Percentiles rank a stretch among this genome's conserved stretches.
These are phyloP conservation scores for Callipepla squamata DNA, from an alignment of 2,113 vertebrate genomes.

Conservation along the genomic window DNA sequence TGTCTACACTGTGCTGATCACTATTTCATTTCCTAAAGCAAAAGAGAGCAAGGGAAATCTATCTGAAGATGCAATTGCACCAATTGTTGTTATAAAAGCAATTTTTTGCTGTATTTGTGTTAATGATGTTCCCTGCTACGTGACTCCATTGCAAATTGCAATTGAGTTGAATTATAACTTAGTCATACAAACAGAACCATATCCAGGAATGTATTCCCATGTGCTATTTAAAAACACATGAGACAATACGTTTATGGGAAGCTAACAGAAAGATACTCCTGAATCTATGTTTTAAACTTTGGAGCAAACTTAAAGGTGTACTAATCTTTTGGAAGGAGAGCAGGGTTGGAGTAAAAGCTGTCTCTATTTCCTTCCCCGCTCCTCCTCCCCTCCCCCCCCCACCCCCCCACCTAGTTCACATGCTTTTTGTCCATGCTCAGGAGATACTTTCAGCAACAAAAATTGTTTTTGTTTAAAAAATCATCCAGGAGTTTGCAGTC, in stretches of 20 bases:
- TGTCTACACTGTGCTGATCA: neutral
- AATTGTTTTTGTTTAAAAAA: conserved; percentile 2
- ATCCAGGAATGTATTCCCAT: neutral
- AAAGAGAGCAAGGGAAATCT: neutral
- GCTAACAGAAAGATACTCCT: neutral
- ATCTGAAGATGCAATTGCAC: neutral
- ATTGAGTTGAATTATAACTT: neutral
- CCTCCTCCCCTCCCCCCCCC: neutral
- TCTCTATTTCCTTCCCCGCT: neutral
- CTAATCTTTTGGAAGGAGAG: conserved; percentile 7
- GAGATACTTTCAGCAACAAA: conserved; percentile 36
- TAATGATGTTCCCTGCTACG: neutral
- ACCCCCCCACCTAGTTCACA: neutral
- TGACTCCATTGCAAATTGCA: neutral
- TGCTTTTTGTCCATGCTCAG: neutral
- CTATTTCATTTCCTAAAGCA: neutral
- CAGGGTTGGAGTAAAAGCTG: neutral
- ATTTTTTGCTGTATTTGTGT: neutral
- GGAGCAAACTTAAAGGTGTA: neutral
- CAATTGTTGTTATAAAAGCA: neutral
- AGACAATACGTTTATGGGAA: neutral
- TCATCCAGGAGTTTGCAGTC: neutral
- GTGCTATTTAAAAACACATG: neutral
- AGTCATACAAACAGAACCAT: neutral
- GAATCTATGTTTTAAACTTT: neutral